Conservation (phyloP, 2,888 invertebrate species). For the Ganaspis brasiliensis region DNA sequence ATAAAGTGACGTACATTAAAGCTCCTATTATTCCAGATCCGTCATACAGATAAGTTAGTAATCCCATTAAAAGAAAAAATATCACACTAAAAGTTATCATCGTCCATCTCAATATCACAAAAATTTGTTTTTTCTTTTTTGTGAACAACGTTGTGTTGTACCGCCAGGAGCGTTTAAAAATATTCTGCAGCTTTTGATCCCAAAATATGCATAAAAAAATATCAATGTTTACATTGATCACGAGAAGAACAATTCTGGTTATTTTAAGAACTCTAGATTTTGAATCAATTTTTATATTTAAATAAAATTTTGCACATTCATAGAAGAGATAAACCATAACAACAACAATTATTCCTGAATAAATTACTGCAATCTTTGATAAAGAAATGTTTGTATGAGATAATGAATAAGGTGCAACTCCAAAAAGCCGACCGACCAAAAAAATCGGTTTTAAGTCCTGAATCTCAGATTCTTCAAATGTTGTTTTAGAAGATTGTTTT, state of each 20-base stretch:
- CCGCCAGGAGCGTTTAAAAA: not conserved
- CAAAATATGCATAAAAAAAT: not conserved
- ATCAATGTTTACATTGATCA: not conserved
- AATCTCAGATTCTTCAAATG: not conserved
- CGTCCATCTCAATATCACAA: not conserved
- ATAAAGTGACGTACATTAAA: not conserved
- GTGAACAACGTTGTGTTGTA: not conserved
- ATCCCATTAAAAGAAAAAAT: not conserved
- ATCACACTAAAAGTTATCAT: not conserved
- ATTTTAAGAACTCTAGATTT: not conserved
- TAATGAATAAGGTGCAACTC: not conserved
- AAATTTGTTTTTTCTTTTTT: not conserved
- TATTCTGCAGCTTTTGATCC: not conserved
- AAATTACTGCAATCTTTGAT: not conserved
- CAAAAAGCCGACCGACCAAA: not conserved
- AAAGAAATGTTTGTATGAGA: not conserved
- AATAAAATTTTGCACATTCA: not conserved
- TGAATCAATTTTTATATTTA: not conserved
- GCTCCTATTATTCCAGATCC: not conserved
- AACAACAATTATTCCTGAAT: not conserved
- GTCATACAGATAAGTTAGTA: not conserved
- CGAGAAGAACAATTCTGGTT: not conserved
- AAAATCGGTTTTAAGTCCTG: not conserved
- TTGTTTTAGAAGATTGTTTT: not conserved
- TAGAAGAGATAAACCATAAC: not conserved